Evolutionary conservation across 2,113 vertebrate species (phyloP), one percentile per base, ranked within the genome.

Genomic region (Petrocephalus zakoni): DNA sequence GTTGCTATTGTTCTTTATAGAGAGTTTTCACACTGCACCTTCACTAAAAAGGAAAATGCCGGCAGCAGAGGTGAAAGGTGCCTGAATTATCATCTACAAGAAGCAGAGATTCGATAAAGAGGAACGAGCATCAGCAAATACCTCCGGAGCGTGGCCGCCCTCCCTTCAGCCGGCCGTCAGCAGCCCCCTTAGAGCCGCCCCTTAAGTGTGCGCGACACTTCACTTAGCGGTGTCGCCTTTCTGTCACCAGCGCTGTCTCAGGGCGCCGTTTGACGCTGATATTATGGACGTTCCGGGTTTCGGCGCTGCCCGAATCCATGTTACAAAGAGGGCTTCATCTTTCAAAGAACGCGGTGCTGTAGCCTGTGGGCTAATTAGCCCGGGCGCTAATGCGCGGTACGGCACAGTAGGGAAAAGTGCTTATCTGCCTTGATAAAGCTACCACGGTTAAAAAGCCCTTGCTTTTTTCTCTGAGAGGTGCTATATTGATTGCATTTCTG

Each of bases 401-500:
- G 6, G 46, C 61, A 8, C 17, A 17, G 22, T 75, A 46, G 15
- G 46, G 61, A n/a, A 68, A 52, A 15, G 72, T 46, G n/a, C 22
- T 42, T 15, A 34, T 17, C 87, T 87, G 22, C 51, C 25, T 75
- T 0, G 29, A 42, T 87, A 52, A 87, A 46, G 22, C 46, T 64
- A 64, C 22, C 58, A 49, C 9, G 58, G 42, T 29, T n/a, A n/a
- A 87, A n/a, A 46, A 64, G 22, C 13, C 17, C 56, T 2, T n/a
- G 34, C 1, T 2, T 29, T 13, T 88, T 84, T 51, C 49, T 55
- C 49, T 55, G 47, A 88, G 81, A 84, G 55, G 52, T 56, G 56
- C 47, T 88, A 42, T 55, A 88, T 84, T 88, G 88, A 64, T 84
- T 78, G 51, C 46, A 84, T 78, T 34, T 34, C 72, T 78, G 72